Percentiles rank a stretch among this genome's conserved stretches.
These are phyloP conservation scores for Diachasma alloeum DNA, from an alignment of 1,140 invertebrate species.

Conservation along the genomic window DNA sequence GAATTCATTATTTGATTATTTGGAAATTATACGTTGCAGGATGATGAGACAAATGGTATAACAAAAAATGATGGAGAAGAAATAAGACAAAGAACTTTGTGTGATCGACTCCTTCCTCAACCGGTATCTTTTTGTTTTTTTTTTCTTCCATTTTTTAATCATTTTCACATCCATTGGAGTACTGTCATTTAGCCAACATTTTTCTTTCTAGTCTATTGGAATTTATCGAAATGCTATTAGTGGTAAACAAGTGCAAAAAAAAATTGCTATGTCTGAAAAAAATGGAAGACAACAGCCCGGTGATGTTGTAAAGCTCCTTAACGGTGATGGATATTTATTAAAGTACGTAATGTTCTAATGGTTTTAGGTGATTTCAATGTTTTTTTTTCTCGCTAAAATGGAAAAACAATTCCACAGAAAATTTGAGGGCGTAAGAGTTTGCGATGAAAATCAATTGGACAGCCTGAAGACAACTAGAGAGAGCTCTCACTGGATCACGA, in stretches of 20 bases:
- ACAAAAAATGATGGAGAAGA: too few species aligned
- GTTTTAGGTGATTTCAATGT: not conserved
- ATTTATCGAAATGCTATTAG: slow-evolving; percentile 27
- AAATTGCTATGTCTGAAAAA: not conserved
- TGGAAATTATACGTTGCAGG: too few species aligned
- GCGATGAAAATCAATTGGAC: too few species aligned
- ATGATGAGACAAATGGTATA: too few species aligned
- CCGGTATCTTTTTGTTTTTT: too few species aligned
- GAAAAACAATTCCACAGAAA: not conserved
- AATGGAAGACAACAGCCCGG: not conserved
- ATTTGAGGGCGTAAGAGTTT: too few species aligned
- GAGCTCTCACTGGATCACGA: too few species aligned
- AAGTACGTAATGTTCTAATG: not conserved
- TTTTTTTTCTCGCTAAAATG: not conserved
- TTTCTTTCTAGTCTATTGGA: slow-evolving; percentile 32
- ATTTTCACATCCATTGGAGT: too few species aligned
- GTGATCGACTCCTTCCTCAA: slow-evolving; percentile 30
- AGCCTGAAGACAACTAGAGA: too few species aligned
- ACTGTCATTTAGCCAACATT: not conserved
- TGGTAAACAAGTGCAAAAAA: not conserved
- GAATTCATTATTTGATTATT: not conserved
- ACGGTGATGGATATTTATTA: not conserved
- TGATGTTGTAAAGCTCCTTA: not conserved
- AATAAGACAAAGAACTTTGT: slow-evolving; percentile 27
- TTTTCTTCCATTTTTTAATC: too few species aligned